These are phyloP conservation scores for Istiophorus platypterus DNA, from an alignment of 2,113 vertebrate genomes.

Conservation along the genomic window DNA sequence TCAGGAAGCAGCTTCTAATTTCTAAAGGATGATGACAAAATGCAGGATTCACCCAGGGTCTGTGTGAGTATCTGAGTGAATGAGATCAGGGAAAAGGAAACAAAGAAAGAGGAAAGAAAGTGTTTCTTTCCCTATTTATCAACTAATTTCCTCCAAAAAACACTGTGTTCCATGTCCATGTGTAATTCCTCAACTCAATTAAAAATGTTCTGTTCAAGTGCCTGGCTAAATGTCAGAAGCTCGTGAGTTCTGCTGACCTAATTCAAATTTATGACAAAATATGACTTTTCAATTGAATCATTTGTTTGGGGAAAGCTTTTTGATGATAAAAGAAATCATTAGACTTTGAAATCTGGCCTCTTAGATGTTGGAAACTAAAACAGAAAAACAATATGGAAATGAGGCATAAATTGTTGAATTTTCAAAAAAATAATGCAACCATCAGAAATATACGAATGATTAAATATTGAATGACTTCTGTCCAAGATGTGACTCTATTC, in stretches of 20 bases:
- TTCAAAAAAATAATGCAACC: neutral
- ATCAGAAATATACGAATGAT: too few relatives aligned
- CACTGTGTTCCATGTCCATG: neutral
- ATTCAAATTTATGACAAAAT: neutral
- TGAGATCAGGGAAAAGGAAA: conserved; percentile 24
- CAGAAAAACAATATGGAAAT: neutral
- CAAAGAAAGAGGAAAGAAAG: conserved; percentile 35
- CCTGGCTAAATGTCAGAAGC: neutral
- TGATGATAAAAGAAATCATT: neutral
- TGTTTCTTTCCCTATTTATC: conserved; percentile 30
- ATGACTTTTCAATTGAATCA: neutral
- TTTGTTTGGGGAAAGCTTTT: conserved; percentile 8
- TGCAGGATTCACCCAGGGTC: conserved; percentile 57
- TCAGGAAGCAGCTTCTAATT: conserved; percentile 77
- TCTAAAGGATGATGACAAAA: conserved; percentile 77
- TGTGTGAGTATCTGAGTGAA: neutral
- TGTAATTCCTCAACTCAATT: neutral
- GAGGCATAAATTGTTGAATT: neutral
- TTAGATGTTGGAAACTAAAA: conserved; percentile 13
- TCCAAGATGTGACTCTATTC: neutral
- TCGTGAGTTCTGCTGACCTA: neutral
- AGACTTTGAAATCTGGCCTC: conserved; percentile 13
- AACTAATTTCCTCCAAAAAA: conserved; percentile 22
- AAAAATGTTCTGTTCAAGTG: neutral
- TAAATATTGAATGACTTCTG: neutral